phyloP scores from a whole-genome alignment of 2,113 vertebrate genomes.

The Archocentrus centrarchus region DNA sequence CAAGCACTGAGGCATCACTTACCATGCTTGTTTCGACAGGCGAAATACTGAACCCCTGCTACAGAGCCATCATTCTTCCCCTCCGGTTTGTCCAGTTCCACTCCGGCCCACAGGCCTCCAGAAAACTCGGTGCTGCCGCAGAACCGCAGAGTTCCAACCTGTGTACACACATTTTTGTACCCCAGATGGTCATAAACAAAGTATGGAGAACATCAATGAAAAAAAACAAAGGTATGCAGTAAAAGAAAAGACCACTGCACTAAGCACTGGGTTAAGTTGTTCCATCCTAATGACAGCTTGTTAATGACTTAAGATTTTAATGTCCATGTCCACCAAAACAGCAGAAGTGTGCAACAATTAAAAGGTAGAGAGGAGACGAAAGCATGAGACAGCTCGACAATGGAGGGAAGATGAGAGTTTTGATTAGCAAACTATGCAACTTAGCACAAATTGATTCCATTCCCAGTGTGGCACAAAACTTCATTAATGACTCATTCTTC shows the following conservation, averaged over 20 bases:
- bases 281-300: neutral
- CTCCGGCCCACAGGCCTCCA: conserved; percentile 94
- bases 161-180: conserved; percentile 9
- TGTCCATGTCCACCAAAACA: conserved; percentile 31
- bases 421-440: conserved; percentile 59
- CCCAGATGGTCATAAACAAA: neutral
- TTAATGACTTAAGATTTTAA: conserved; percentile 20
- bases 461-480: conserved; percentile 29
- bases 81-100: conserved; percentile 93
- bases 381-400: conserved; percentile 4
- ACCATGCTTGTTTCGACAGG: conserved; percentile 89
- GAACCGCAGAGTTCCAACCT: conserved; percentile 92
- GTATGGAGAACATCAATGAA: neutral
- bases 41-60: conserved; percentile 94
- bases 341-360: conserved; percentile 2
- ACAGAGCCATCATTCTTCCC: conserved; percentile 96
- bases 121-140: conserved; percentile 95
- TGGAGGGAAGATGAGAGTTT: conserved; percentile 52
- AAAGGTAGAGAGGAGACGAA: conserved; percentile 46
- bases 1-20: conserved; percentile 54
- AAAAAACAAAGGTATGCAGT: neutral
- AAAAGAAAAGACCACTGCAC: neutral
- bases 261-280: neutral
- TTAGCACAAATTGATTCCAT: neutral
- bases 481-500: conserved; percentile 56